Evolutionary conservation across 2,888 invertebrate species (phyloP).

Genomic region (Eupithecia tripunctaria): DNA sequence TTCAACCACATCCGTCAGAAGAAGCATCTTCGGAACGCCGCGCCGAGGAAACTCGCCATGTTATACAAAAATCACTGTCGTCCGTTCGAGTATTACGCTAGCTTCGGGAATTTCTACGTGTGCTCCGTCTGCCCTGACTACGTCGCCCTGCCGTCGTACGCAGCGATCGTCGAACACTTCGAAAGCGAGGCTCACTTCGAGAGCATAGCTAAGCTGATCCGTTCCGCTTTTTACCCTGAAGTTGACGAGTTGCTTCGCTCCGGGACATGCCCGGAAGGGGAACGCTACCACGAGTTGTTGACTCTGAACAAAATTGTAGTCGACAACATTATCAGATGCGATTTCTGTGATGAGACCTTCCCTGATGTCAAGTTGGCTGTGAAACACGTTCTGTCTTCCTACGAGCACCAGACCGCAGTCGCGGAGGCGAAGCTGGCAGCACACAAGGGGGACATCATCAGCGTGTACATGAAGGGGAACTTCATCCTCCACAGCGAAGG

Average conservation of each 20-base stretch:
- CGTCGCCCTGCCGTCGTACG: constrained; percentile 72
- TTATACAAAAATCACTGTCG: constrained; percentile 75
- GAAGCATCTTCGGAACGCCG: constrained; percentile 77
- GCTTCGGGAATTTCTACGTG: constrained; percentile 77
- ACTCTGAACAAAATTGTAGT: constrained; percentile 57
- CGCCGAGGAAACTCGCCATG: constrained; percentile 69
- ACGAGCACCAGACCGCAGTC: constrained; percentile 66
- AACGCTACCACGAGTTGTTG: constrained; percentile 49
- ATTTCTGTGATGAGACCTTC: constrained; percentile 62
- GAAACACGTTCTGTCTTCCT: constrained; percentile 63
- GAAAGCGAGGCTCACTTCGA: constrained; percentile 70
- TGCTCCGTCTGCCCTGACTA: constrained; percentile 72
- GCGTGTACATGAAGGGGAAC: constrained; percentile 75
- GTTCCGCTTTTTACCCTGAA: constrained; percentile 64
- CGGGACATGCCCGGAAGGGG: constrained; percentile 13
- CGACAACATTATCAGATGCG: constrained; percentile 58
- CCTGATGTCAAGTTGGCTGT: constrained; percentile 59
- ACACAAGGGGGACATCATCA: constrained; percentile 74
- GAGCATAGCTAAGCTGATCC: constrained; percentile 66
- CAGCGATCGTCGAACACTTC: constrained; percentile 75
- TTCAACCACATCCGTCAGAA: constrained; percentile 81
- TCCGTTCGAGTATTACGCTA: constrained; percentile 75
- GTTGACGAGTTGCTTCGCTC: constrained; percentile 45
- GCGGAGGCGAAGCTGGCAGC: constrained; percentile 58
- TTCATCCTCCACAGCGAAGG: constrained; percentile 74